Base-by-base conservation (phyloP, 2,113 vertebrate genomes). In the Vimba vimba region DNA sequence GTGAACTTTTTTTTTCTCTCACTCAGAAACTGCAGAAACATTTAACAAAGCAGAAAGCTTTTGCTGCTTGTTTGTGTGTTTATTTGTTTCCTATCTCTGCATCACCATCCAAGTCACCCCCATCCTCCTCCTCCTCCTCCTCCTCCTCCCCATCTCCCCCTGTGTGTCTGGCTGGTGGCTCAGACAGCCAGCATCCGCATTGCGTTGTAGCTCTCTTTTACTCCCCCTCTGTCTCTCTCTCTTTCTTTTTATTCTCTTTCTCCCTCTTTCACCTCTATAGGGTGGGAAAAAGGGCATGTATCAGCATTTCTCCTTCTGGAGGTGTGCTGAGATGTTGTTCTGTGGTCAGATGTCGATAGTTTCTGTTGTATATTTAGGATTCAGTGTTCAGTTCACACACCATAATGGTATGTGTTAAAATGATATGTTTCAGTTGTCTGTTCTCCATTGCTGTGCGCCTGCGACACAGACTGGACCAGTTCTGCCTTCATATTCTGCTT, bases 101-200 rank as follows among this genome's bases (percentile, higher is more conserved):
- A 83, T 83, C 84, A 23, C 27, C 52, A 78, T 66, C 36, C 75
- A 33, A 43, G 45, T 52, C 55, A 59, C 66, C 75, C 69, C 71
- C 55, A 21, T 82, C 82, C 36, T 76, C 73, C 19, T 62, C 75
- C 82, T n/a, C 62, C 36, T 7, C 64, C 47, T 8, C 64, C 66
- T n/a, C 23, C 62, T 13, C 79, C 69, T 50, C 88, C 68, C 84
- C 84, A 17, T 82, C 73, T 78, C 86, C 91, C 91, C 88, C 83
- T 80, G 82, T 85, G 79, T 92, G 90, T 93, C 91, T 93, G 94
- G 87, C 92, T 91, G 89, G 85, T 91, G 88, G 90, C 91, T 91
- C 86, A 94, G 92, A 92, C 94, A 92, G 92, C 93, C 93, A 91
- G 93, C 92, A 94, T 94, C 94, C 93, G 94, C 94, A 95, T 91